Percentiles rank a stretch among this genome's conserved stretches.
phyloP scores from a whole-genome alignment of 2,888 invertebrate genomes.

The Noctua janthe region DNA sequence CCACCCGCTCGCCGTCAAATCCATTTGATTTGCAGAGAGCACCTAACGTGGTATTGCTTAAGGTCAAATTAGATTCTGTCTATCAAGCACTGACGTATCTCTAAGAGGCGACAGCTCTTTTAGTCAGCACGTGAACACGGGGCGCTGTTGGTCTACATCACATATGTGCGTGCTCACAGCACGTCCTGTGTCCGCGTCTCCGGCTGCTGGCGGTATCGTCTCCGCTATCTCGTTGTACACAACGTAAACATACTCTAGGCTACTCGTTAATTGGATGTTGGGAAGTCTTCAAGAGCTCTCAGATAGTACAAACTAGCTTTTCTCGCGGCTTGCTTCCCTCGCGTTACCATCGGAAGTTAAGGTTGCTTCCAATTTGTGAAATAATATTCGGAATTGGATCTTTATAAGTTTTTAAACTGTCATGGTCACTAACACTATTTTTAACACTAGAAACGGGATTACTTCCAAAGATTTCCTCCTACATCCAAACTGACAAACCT shows the following conservation, averaged over 20 bases:
- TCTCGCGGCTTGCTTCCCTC: not conserved
- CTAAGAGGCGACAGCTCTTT: not conserved
- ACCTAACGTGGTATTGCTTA: conserved; percentile 38
- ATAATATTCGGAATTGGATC: too few relatives aligned
- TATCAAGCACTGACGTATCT: conserved; percentile 19
- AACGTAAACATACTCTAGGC: not conserved
- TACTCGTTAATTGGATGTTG: not conserved
- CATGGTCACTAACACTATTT: too few relatives aligned
- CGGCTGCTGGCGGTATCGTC: too few relatives aligned
- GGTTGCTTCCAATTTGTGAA: not conserved
- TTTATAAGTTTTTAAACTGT: too few relatives aligned
- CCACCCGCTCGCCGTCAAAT: conserved; percentile 10
- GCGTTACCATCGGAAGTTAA: not conserved
- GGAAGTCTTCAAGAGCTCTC: not conserved
- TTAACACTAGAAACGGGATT: too few relatives aligned
- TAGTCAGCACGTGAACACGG: not conserved
- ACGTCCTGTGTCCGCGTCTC: too few relatives aligned
- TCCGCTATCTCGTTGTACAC: too few relatives aligned
- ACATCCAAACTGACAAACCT: too few relatives aligned
- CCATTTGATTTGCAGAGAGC: conserved; percentile 42
- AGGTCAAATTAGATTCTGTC: conserved; percentile 43
- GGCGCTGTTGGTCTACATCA: not conserved
- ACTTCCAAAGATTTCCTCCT: too few relatives aligned
- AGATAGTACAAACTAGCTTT: not conserved
- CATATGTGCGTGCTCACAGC: not conserved